Evolutionary conservation across 2,113 vertebrate species (phyloP).

Genomic region (Colinus virginianus): DNA sequence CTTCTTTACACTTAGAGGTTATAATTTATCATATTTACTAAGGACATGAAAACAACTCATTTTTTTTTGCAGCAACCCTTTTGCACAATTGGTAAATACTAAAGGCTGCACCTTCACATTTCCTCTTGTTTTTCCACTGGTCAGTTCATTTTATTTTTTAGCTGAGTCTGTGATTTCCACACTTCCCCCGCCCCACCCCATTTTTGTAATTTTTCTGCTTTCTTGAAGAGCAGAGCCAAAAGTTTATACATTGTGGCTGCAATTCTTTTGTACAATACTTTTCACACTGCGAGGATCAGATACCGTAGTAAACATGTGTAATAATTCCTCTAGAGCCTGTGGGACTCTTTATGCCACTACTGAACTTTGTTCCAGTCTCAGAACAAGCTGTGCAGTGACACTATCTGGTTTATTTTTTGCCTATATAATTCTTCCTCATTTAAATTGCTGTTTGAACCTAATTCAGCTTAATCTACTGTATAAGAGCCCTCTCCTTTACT

Average conservation of each 20-base stretch:
- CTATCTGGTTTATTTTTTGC: constrained; percentile 26
- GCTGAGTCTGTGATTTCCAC: background rate
- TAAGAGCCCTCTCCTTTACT: background rate
- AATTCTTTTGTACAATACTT: background rate
- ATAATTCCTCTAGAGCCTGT: background rate
- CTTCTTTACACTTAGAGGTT: background rate
- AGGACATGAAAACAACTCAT: background rate
- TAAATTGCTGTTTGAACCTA: background rate
- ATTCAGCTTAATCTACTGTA: background rate
- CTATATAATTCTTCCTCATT: background rate
- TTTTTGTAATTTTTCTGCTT: background rate
- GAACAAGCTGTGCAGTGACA: constrained; percentile 49
- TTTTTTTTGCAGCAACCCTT: background rate
- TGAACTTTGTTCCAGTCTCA: constrained; percentile 30
- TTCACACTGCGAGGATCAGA: background rate
- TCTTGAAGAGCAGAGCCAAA: background rate
- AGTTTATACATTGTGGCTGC: background rate
- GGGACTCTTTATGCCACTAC: background rate
- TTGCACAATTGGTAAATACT: background rate
- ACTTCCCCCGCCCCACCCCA: fast-evolving
- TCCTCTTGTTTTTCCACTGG: background rate
- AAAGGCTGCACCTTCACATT: background rate
- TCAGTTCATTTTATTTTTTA: background rate
- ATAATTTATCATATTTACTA: background rate
- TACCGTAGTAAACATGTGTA: background rate